phyloP scores from a whole-genome alignment of 2,888 invertebrate species.

The Ophion slaviceki region DNA sequence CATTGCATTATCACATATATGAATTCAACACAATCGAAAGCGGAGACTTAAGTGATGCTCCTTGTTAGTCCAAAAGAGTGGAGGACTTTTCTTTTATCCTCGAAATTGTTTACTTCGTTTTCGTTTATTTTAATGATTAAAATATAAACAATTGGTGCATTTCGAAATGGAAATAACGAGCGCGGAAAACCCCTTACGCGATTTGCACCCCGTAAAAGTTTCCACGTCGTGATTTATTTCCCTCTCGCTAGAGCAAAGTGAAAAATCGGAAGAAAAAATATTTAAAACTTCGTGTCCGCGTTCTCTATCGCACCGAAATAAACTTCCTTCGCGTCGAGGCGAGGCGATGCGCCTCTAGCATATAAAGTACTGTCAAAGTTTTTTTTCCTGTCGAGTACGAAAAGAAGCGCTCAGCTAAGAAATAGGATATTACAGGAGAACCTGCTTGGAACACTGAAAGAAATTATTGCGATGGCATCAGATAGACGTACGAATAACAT shows the following conservation, averaged over 20 bases:
- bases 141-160: too few species aligned
- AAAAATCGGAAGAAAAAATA: neutral
- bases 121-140: too few species aligned
- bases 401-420: conserved; percentile 1
- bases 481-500: neutral
- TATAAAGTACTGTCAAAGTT: neutral
- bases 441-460: neutral
- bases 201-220: neutral
- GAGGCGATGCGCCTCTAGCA: neutral
- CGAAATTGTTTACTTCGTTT: too few species aligned
- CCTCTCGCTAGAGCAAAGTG: neutral
- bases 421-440: neutral
- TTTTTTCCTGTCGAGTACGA: conserved; percentile 3
- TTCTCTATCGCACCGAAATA: neutral
- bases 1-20: too few species aligned
- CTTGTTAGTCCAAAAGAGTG: too few species aligned
- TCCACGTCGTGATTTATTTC: neutral
- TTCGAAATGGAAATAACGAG: neutral
- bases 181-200: neutral
- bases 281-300: neutral
- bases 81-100: too few species aligned
- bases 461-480: neutral
- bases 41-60: too few species aligned
- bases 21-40: too few species aligned
- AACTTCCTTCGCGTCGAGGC: neutral